phyloP scores from a whole-genome alignment of 2,797 vertebrate genomes.

The Oreortyx pictus region DNA sequence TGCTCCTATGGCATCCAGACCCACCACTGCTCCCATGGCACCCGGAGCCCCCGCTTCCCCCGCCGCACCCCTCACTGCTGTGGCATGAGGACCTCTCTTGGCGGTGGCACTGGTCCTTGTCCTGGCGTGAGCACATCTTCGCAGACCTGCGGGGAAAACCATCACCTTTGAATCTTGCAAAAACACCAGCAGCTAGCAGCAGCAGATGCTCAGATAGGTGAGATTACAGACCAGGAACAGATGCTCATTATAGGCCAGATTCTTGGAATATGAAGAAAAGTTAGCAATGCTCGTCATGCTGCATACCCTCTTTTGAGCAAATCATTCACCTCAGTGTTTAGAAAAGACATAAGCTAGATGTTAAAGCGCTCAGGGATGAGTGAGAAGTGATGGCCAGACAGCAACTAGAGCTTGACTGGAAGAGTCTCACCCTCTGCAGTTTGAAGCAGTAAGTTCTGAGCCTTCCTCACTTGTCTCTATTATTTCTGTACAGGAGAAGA shows the following conservation, averaged over 20 bases:
- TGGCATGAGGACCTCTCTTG: not conserved
- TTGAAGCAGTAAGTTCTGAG: accelerated
- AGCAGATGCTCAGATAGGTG: no score
- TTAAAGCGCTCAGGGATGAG: not conserved
- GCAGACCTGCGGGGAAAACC: not conserved
- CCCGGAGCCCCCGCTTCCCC: accelerated
- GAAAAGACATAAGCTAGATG: not conserved
- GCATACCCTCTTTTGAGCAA: not conserved
- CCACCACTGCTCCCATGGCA: not conserved
- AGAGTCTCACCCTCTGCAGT: not conserved
- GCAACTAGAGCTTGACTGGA: not conserved
- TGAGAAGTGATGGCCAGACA: not conserved
- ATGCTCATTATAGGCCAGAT: not conserved
- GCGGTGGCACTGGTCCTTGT: conserved; percentile 10
- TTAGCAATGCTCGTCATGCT: accelerated
- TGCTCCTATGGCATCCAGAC: no score
- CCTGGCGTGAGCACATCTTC: conserved; percentile 48
- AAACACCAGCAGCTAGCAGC: no score
- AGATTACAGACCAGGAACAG: not conserved
- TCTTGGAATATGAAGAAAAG: not conserved
- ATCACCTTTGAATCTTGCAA: accelerated
- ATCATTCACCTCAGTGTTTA: not conserved
- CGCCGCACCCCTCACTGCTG: accelerated
- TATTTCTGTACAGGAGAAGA: not conserved
- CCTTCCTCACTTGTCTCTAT: accelerated